A percentile compares a stretch with the other conserved stretches of the same genome.
Conservation (phyloP, 1,140 invertebrate genomes). For the Pogonognathellus flavescens region DNA sequence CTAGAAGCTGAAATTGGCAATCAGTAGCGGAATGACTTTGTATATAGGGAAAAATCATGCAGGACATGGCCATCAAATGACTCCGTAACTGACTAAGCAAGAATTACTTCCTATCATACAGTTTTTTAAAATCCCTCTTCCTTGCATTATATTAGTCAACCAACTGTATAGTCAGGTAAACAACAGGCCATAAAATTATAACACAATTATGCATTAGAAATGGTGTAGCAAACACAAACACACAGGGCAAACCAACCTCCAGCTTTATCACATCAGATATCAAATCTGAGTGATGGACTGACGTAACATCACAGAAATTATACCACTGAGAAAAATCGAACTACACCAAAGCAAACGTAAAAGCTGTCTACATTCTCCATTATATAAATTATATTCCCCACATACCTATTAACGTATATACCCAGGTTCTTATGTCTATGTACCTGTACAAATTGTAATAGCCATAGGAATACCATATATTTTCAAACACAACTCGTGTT, state of each 20-base stretch:
- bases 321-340: neutral
- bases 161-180: no score
- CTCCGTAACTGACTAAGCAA: neutral
- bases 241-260: neutral
- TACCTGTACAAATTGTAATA: no score
- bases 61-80: conserved; percentile 13
- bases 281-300: neutral
- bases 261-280: conserved; percentile 18
- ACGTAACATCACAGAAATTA: conserved; percentile 22
- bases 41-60: conserved; percentile 13
- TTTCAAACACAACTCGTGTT: no score
- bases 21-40: neutral
- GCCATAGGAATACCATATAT: no score
- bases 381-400: neutral
- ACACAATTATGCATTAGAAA: no score
- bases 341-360: neutral
- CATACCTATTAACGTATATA: neutral
- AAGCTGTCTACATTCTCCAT: neutral
- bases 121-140: neutral
- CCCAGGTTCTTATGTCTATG: no score
- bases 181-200: no score
- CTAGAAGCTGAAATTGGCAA: no score
- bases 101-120: neutral
- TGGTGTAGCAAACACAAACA: no score
- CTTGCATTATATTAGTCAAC: no score